phyloP scores from a whole-genome alignment of 2,797 vertebrate species.

The Rachycentron canadum region DNA sequence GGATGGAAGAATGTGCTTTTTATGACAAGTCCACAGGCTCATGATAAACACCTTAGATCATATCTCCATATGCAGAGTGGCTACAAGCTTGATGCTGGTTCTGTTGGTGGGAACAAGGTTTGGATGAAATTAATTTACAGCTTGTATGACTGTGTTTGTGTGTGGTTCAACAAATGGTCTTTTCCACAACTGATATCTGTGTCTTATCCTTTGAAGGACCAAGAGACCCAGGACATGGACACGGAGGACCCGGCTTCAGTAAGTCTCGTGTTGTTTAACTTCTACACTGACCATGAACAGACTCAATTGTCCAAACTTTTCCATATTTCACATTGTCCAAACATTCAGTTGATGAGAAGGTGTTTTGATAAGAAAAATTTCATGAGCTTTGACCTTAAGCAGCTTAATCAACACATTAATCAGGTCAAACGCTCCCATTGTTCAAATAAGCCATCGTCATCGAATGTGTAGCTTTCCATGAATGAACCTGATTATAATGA shows the following conservation, averaged over 20 bases:
- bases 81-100: neutral
- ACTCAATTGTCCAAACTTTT: too few relatives aligned
- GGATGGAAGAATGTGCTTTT: neutral
- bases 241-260: constrained; percentile 84
- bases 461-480: too few relatives aligned
- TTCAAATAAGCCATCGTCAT: too few relatives aligned
- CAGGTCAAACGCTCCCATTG: too few relatives aligned
- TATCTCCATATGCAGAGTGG: neutral
- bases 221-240: constrained; percentile 86
- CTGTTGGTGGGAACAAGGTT: neutral
- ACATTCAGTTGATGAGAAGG: too few relatives aligned
- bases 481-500: too few relatives aligned
- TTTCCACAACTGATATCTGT: constrained; percentile 43
- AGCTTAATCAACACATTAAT: too few relatives aligned
- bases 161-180: constrained; percentile 8
- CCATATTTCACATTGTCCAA: too few relatives aligned
- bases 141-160: constrained; percentile 8
- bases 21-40: too few relatives aligned
- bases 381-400: too few relatives aligned
- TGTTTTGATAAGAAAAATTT: too few relatives aligned
- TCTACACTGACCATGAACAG: neutral
- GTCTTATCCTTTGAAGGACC: constrained; percentile 82
- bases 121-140: constrained; percentile 1
- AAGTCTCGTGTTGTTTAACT: constrained; percentile 50
- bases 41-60: neutral